A percentile compares a stretch with the other conserved stretches of the same genome.
These are phyloP conservation scores for Pristionchus fissidentatus DNA, from an alignment of 2,888 invertebrate genomes.

Conservation along the genomic window DNA sequence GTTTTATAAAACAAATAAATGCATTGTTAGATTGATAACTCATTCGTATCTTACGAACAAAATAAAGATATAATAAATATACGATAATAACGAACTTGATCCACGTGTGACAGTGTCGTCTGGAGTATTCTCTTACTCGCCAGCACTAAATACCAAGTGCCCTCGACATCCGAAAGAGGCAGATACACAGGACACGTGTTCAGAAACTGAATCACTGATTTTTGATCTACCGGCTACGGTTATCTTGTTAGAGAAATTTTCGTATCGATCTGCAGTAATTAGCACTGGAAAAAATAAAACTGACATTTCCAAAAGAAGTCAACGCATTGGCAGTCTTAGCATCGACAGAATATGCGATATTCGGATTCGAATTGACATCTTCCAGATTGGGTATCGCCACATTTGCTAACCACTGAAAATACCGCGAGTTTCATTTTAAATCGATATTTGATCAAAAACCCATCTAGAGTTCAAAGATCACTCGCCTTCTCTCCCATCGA, in stretches of 20 bases:
- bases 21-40: background rate
- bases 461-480: background rate
- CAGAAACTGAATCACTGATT: slow-evolving; percentile 40
- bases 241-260: background rate
- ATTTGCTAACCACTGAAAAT: slow-evolving; percentile 34
- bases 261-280: background rate
- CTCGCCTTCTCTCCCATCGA: slow-evolving; percentile 47
- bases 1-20: background rate
- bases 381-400: slow-evolving; percentile 30
- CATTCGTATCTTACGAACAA: too few relatives aligned
- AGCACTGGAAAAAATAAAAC: background rate
- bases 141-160: slow-evolving; percentile 29
- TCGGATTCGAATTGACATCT: slow-evolving; percentile 46
- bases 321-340: slow-evolving; percentile 44
- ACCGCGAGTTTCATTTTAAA: background rate
- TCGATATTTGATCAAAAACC: background rate
- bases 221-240: too few relatives aligned
- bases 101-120: slow-evolving; percentile 38
- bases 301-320: slow-evolving; percentile 46
- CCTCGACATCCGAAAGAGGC: slow-evolving; percentile 12
- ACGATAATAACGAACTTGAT: slow-evolving; percentile 1
- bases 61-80: background rate
- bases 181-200: slow-evolving; percentile 45
- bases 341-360: slow-evolving; percentile 39
- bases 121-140: slow-evolving; percentile 30